Base-by-base conservation (phyloP, 2,113 vertebrate genomes). In the Chelonoidis abingdonii region DNA sequence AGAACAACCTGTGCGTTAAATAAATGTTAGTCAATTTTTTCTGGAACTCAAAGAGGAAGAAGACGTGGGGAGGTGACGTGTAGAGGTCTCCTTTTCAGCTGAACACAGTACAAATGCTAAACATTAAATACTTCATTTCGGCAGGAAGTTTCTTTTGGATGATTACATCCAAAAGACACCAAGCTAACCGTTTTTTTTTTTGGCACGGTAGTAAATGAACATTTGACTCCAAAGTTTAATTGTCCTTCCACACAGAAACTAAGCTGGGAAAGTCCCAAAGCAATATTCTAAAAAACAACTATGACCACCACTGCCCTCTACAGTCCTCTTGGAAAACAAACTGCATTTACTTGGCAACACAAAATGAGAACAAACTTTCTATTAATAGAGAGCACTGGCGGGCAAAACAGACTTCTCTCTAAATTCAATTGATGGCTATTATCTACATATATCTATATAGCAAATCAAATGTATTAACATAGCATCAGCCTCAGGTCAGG, bases 71-170 rank as follows among this genome's bases (percentile, higher is more conserved):
- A 65, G 52, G 35, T 8, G 13, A 72, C 8, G 3, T 82, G 10
- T 38, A 25, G 31, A 62, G 86, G 83, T 72, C 83, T 88, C 80
- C 88, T 89, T 78, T 90, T 83, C 76, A 87, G 92, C 49, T 21
- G 14, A 95, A 93, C 57, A 76, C 54, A 92, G 86, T 89, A 92
- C 88, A 95, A 92, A 92, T 44, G 65, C 80, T 85, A 52, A 89
- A 92, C 0, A 27, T 52, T 80, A 83, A 94, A 93, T 29, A 50
- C 91, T 92, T 95, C 47, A 65, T 59, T 93, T 97, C 94, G 93
- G 49, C 88, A 94, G 96, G 97, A 96, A 96, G 93, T 97, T 98
- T 96, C 97, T 94, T 87, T 97, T 95, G 95, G 95, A 96, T 75
- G 78, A 79, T 89, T 93, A 57, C 41, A 89, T 84, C 79, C 89